phyloP scores from a whole-genome alignment of 1,140 invertebrate genomes.

The Eubasilissa regina region DNA sequence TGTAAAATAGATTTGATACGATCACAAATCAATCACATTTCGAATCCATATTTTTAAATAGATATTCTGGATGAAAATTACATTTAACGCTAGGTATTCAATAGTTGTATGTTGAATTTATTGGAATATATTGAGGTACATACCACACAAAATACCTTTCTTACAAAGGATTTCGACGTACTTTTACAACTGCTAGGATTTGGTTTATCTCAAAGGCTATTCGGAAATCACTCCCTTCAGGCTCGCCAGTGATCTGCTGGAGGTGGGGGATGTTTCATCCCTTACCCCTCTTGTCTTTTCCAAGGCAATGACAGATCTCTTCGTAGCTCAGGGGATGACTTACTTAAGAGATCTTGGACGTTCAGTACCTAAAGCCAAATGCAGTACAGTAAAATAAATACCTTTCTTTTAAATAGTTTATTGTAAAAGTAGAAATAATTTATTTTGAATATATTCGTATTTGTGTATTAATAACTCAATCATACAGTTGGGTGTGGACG shows the following conservation, averaged over 20 bases:
- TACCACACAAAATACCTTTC: not conserved
- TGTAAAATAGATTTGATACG: no score
- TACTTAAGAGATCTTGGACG: conserved; percentile 45
- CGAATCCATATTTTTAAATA: no score
- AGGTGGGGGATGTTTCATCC: conserved; percentile 11
- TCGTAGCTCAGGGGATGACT: conserved; percentile 49
- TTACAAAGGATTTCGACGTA: not conserved
- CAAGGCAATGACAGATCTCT: conserved; percentile 58
- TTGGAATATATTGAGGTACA: not conserved
- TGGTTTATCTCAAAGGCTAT: conserved; percentile 37
- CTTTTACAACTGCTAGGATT: conserved; percentile 11
- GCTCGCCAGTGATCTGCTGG: conserved; percentile 17
- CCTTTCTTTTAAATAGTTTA: no score
- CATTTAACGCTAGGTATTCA: no score
- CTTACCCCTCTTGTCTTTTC: conserved; percentile 31
- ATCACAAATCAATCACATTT: no score
- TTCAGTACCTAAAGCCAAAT: not conserved
- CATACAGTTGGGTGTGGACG: no score
- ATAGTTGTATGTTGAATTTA: not conserved
- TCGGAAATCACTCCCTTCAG: conserved; percentile 22
- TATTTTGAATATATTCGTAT: no score
- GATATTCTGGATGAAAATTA: no score
- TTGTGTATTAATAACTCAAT: no score
- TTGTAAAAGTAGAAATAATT: no score
- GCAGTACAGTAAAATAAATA: no score